Evolutionary conservation across 2,888 invertebrate genomes (phyloP).

Genomic region (Muschampia plurimacula): DNA sequence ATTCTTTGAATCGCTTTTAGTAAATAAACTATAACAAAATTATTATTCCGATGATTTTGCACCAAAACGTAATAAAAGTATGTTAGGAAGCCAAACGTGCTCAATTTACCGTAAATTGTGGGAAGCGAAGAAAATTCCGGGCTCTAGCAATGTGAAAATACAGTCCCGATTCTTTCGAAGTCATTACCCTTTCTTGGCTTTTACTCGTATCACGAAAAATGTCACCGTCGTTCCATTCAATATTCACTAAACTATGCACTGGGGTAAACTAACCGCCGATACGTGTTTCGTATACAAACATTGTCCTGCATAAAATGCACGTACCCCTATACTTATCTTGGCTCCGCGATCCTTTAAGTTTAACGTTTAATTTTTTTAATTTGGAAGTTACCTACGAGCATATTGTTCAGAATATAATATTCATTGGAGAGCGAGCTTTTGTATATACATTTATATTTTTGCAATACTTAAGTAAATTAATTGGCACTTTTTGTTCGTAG

Average conservation of each 20-base stretch:
- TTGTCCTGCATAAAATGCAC: slow-evolving; percentile 44
- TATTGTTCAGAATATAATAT: not conserved
- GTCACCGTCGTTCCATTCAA: slow-evolving; percentile 53
- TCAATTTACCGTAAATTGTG: slow-evolving; percentile 28
- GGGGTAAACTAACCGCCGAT: slow-evolving; percentile 56
- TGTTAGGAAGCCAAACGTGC: slow-evolving; percentile 17
- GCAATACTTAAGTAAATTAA: no score
- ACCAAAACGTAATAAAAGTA: slow-evolving; percentile 30
- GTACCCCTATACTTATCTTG: slow-evolving; percentile 6
- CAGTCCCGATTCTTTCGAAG: slow-evolving; percentile 62
- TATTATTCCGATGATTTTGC: not conserved
- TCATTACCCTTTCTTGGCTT: slow-evolving; percentile 56
- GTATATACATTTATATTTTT: no score
- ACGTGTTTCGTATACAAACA: slow-evolving; percentile 68
- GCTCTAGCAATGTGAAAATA: slow-evolving; percentile 31
- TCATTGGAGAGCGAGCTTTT: not conserved
- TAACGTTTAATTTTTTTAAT: not conserved
- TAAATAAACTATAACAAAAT: slow-evolving; percentile 3
- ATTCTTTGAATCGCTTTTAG: not conserved
- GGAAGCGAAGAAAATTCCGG: slow-evolving; percentile 33
- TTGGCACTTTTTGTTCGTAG: no score
- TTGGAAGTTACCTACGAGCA: not conserved
- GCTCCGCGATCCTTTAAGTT: not conserved
- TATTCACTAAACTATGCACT: slow-evolving; percentile 57
- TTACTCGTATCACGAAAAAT: slow-evolving; percentile 52